Conservation (phyloP, 2,888 invertebrate species). For the Dynastes maya region DNA sequence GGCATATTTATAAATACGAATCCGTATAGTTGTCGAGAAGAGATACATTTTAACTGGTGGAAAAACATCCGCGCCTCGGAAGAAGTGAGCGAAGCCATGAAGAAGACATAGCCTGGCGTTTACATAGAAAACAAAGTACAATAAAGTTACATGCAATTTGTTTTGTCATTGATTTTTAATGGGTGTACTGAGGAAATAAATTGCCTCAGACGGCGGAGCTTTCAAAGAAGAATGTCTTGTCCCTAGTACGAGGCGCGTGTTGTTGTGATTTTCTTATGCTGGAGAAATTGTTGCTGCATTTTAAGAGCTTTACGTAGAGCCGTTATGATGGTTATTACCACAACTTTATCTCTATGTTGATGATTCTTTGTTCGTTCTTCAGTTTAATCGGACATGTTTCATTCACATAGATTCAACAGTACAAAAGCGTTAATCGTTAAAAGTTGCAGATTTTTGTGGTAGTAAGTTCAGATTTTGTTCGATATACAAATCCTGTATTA, state of each 20-base stretch:
- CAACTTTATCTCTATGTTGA: too few relatives aligned
- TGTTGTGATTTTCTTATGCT: conserved; percentile 20
- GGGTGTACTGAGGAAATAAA: conserved; percentile 38
- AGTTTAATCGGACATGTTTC: too few relatives aligned
- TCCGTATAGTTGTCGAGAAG: conserved; percentile 37
- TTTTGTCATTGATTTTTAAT: conserved; percentile 46
- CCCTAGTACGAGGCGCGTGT: neutral
- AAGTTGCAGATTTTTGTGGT: too few relatives aligned
- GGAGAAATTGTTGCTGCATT: conserved; percentile 11
- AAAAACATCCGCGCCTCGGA: conserved; percentile 39
- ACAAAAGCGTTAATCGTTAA: too few relatives aligned
- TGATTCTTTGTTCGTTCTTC: too few relatives aligned
- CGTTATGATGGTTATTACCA: too few relatives aligned
- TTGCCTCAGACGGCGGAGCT: conserved; percentile 14
- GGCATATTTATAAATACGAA: conserved; percentile 47
- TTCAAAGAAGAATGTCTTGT: conserved; percentile 13
- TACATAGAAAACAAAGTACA: conserved; percentile 47
- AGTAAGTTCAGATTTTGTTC: too few relatives aligned
- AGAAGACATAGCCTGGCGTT: conserved; percentile 28
- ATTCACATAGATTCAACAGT: too few relatives aligned
- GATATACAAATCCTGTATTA: too few relatives aligned
- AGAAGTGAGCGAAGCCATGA: conserved; percentile 36
- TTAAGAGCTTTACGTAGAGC: neutral
- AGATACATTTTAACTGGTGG: conserved; percentile 41
- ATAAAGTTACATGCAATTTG: conserved; percentile 45